These are phyloP conservation scores for Hylia prasina DNA, from an alignment of 2,113 vertebrate genomes.

Conservation along the genomic window DNA sequence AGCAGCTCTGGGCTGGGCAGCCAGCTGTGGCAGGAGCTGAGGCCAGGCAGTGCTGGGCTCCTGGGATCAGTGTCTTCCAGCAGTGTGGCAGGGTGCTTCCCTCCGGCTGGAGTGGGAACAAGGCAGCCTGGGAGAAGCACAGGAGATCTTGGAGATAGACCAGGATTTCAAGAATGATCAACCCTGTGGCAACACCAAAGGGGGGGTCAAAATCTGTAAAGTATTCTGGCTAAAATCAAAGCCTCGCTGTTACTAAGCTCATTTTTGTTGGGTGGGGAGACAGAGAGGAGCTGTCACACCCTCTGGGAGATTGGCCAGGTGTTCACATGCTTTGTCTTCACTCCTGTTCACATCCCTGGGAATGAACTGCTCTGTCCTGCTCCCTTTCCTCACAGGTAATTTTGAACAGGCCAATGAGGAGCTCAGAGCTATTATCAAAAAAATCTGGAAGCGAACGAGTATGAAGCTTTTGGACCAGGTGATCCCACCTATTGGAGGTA, in stretches of 20 bases:
- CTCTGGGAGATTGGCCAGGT: background rate
- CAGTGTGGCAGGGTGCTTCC: background rate
- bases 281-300: background rate
- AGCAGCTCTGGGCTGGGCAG: background rate
- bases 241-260: background rate
- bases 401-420: conserved; percentile 97
- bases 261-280: background rate
- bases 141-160: background rate
- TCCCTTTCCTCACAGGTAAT: conserved; percentile 75
- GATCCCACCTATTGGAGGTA: conserved; percentile 95
- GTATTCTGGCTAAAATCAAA: background rate
- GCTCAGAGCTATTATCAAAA: conserved; percentile 92
- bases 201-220: background rate
- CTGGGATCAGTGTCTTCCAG: background rate
- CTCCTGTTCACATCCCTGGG: background rate
- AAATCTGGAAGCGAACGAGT: conserved; percentile 98
- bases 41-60: background rate
- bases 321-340: background rate
- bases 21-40: background rate
- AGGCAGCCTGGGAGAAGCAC: background rate
- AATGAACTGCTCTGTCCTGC: background rate
- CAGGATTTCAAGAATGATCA: background rate
- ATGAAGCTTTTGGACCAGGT: conserved; percentile 99
- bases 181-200: background rate
- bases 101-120: background rate